Conservation (phyloP, 2,113 vertebrate species). For the Fulica atra region DNA sequence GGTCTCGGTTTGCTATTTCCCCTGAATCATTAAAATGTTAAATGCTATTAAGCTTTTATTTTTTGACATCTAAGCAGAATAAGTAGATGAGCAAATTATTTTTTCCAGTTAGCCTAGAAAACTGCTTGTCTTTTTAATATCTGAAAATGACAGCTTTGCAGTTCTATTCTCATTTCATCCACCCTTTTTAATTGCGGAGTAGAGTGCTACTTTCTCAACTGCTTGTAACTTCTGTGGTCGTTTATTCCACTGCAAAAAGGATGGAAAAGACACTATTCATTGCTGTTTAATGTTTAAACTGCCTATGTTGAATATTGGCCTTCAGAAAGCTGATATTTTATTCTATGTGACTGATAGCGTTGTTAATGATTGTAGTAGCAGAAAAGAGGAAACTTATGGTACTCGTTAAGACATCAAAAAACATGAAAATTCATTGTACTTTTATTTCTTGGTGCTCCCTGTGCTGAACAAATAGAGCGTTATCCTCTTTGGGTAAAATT, state of each 20-base stretch:
- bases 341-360: background rate
- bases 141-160: conserved; percentile 36
- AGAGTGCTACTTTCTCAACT: background rate
- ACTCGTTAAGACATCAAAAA: background rate
- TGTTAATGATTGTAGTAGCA: background rate
- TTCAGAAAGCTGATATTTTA: conserved; percentile 14
- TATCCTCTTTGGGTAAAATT: background rate
- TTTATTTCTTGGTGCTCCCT: background rate
- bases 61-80: conserved; percentile 22
- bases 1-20: background rate
- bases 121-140: conserved; percentile 36
- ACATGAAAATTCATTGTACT: background rate
- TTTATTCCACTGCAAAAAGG: conserved; percentile 5
- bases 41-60: background rate
- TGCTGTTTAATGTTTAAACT: background rate
- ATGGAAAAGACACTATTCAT: background rate
- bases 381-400: background rate
- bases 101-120: background rate
- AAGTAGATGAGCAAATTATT: conserved; percentile 25
- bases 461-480: background rate
- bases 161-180: conserved; percentile 46
- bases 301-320: background rate
- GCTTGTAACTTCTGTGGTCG: background rate
- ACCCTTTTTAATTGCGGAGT: conserved; percentile 40
- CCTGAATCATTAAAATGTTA: background rate